Conservation (phyloP, 2,113 vertebrate species). For the Dasypus novemcinctus region DNA sequence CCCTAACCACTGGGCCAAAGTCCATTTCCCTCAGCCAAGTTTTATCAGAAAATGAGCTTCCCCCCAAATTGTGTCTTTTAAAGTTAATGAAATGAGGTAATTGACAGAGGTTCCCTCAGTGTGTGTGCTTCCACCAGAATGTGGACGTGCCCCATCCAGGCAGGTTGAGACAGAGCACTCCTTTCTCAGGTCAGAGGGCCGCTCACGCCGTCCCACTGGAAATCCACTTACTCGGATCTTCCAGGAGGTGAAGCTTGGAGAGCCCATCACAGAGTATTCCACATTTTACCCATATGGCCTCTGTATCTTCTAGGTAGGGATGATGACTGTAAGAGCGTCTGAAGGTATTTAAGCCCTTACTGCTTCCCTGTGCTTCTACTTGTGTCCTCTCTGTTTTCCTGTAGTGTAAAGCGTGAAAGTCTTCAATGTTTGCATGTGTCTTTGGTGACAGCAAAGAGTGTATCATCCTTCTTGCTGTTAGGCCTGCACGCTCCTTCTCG, state of each 20-base stretch:
- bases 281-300: too few species aligned
- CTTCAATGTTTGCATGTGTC: neutral
- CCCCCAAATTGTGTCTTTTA: neutral
- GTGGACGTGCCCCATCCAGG: rapidly evolving
- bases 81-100: neutral
- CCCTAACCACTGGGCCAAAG: too few species aligned
- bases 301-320: neutral
- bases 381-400: neutral
- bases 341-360: neutral
- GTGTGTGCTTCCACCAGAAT: rapidly evolving
- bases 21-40: too few species aligned
- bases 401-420: neutral
- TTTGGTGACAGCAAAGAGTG: neutral
- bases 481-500: too few species aligned
- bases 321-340: rapidly evolving
- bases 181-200: neutral
- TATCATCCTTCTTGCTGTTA: too few species aligned
- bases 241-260: neutral
- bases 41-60: neutral
- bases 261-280: rapidly evolving
- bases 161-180: neutral
- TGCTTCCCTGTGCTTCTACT: neutral
- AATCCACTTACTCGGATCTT: rapidly evolving
- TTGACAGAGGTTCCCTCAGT: neutral
- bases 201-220: rapidly evolving